Conservation (phyloP, 2,797 vertebrate species). For the Cynodonichthys magdalenae region DNA sequence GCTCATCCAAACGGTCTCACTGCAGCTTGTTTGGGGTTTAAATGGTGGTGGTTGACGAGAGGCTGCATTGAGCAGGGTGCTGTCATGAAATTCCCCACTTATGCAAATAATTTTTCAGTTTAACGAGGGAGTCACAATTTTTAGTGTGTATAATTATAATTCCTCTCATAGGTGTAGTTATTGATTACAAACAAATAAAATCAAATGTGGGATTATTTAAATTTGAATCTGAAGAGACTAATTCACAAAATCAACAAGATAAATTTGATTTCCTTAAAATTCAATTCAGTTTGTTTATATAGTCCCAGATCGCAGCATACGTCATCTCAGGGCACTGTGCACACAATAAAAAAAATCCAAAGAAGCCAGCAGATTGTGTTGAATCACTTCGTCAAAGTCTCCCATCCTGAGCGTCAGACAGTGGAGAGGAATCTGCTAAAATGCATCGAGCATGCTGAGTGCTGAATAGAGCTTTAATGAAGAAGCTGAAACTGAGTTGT, state of each 20-base stretch:
- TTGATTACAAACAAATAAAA: conserved; percentile 16
- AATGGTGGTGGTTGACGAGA: conserved; percentile 36
- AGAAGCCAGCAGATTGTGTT: no score
- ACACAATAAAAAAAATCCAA: no score
- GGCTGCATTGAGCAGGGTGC: conserved; percentile 6
- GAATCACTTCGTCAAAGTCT: no score
- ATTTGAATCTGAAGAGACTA: not conserved
- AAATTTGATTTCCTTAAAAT: no score
- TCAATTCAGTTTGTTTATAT: no score
- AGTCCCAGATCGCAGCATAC: no score
- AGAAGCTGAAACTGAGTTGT: no score
- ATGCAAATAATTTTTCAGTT: conserved; percentile 23
- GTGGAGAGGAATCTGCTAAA: no score
- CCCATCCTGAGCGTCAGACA: no score
- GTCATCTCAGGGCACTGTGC: no score
- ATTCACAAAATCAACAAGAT: not conserved
- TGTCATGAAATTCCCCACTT: conserved; percentile 34
- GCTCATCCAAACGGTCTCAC: conserved; percentile 59
- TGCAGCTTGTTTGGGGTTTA: conserved; percentile 42
- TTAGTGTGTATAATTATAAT: conserved; percentile 21
- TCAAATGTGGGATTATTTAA: conserved; percentile 12
- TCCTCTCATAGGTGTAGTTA: not conserved
- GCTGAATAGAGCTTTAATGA: no score
- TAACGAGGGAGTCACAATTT: conserved; percentile 11
- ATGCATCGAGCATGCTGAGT: no score